Evolutionary conservation across 2,888 invertebrate species (phyloP).

Genomic region (Hirudinaria manillensis): DNA sequence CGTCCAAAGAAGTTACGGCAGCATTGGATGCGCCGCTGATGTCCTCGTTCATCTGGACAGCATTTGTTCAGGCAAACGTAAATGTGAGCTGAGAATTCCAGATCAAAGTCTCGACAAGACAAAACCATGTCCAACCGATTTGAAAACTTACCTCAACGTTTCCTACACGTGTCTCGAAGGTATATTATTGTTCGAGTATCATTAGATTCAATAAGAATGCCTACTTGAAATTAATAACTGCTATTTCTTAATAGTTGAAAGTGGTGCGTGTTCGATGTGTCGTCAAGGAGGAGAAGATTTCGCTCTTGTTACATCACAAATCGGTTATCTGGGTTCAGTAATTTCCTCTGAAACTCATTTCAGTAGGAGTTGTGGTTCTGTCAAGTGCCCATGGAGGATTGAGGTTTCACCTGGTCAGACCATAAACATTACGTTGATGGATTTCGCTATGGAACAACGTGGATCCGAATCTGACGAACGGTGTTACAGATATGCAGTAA

Average conservation of each 20-base stretch:
- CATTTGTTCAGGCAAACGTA: constrained; percentile 35
- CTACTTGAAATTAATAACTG: not conserved
- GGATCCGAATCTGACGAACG: not conserved
- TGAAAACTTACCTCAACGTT: constrained; percentile 39
- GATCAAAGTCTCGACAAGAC: constrained; percentile 33
- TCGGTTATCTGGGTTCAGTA: constrained; percentile 32
- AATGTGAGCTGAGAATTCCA: constrained; percentile 33
- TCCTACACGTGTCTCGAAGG: constrained; percentile 38
- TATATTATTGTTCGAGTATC: constrained; percentile 15
- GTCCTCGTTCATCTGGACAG: constrained; percentile 36
- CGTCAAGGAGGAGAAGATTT: constrained; percentile 16
- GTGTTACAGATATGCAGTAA: constrained; percentile 37
- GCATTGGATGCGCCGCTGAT: constrained; percentile 35
- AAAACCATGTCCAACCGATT: constrained; percentile 36
- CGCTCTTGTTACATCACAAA: constrained; percentile 23
- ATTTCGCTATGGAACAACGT: constrained; percentile 35
- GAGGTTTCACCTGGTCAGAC: constrained; percentile 37
- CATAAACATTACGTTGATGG: constrained; percentile 37
- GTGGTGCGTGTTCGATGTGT: constrained; percentile 28
- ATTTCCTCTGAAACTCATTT: constrained; percentile 21
- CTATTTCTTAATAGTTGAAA: constrained; percentile 31
- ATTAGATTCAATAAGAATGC: not conserved
- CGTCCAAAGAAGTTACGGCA: constrained; percentile 29
- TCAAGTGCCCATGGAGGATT: constrained; percentile 38
- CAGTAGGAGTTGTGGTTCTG: constrained; percentile 34